phyloP scores from a whole-genome alignment of 2,797 vertebrate genomes.

The Mastacembelus armatus region DNA sequence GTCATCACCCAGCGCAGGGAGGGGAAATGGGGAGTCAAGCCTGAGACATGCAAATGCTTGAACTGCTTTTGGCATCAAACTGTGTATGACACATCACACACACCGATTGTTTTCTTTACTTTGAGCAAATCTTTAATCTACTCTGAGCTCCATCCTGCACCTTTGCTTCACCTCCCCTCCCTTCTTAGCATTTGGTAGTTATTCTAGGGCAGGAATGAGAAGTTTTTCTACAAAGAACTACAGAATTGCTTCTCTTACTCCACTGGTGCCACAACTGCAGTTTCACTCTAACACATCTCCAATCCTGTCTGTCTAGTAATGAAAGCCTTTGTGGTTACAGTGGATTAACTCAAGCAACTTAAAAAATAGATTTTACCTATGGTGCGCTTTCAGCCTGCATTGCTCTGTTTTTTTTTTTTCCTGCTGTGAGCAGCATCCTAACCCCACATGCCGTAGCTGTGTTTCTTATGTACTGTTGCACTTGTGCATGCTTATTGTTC shows the following conservation, averaged over 20 bases:
- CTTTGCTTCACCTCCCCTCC: conserved; percentile 12
- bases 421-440: conserved; percentile 34
- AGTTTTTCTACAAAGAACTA: conserved; percentile 51
- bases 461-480: conserved; percentile 44
- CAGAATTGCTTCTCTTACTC: conserved; percentile 20
- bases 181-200: background rate
- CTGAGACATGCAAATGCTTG: conserved; percentile 32
- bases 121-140: background rate
- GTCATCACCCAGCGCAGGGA: conserved; percentile 15
- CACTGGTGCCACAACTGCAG: conserved; percentile 42
- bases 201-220: conserved; percentile 17
- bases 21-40: conserved; percentile 32
- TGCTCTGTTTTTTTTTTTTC: conserved; percentile 15
- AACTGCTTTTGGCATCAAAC: conserved; percentile 35
- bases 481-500: conserved; percentile 68
- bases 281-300: background rate
- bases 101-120: background rate
- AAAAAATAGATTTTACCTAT: conserved; percentile 5
- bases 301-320: background rate
- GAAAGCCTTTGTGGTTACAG: background rate
- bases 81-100: background rate
- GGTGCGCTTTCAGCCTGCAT: conserved; percentile 51
- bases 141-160: conserved; percentile 42
- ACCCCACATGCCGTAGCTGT: conserved; percentile 29
- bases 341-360: conserved; percentile 3